Conservation (phyloP, 1,140 invertebrate species). For the Matsumurasca onukii region DNA sequence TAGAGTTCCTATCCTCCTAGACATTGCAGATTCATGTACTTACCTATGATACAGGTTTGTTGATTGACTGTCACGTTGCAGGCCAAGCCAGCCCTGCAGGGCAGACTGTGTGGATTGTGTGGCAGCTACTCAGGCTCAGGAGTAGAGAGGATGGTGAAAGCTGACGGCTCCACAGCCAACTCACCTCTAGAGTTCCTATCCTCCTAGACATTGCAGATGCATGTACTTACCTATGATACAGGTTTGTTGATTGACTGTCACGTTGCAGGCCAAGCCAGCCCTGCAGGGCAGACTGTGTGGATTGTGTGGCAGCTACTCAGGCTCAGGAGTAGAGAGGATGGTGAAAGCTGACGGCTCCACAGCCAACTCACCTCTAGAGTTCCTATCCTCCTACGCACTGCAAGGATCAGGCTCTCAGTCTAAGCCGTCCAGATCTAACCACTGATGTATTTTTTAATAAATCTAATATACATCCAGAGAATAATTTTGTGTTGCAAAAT, state of each 20-base stretch:
- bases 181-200: background rate
- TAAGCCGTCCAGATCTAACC: slow-evolving; percentile 3
- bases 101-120: background rate
- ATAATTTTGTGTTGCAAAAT: no score
- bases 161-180: background rate
- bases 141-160: background rate
- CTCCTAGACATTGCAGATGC: background rate
- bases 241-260: no score
- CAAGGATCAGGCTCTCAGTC: background rate
- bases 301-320: background rate
- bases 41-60: no score
- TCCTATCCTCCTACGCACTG: background rate
- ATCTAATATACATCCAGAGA: no score
- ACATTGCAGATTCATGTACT: no score
- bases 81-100: background rate
- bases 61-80: no score
- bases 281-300: slow-evolving; percentile 13
- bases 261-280: background rate
- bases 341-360: background rate
- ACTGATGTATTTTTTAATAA: no score
- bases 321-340: background rate
- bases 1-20: background rate
- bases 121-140: background rate
- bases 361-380: background rate
- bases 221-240: no score